phyloP scores from a whole-genome alignment of 2,113 vertebrate species.

The Lampris incognitus region DNA sequence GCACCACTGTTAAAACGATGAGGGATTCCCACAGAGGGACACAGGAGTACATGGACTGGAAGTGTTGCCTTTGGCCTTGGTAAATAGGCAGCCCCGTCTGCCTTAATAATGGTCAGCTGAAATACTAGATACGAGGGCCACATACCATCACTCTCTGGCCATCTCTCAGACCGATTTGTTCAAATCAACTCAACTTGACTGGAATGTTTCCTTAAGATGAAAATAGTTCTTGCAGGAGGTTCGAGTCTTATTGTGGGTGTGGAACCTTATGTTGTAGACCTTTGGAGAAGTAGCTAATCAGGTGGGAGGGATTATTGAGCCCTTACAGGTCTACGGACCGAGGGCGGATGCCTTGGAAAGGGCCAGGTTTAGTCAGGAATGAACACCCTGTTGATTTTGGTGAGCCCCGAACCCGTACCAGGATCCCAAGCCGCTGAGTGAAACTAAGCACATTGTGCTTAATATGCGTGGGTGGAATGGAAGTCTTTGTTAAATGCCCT shows the following conservation, averaged over 20 bases:
- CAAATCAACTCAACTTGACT: slow-evolving; percentile 52
- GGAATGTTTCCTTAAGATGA: slow-evolving; percentile 38
- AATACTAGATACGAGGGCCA: slow-evolving; percentile 51
- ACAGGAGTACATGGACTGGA: slow-evolving; percentile 34
- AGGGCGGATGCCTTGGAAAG: slow-evolving; percentile 35
- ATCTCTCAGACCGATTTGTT: slow-evolving; percentile 67
- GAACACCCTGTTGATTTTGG: slow-evolving; percentile 69
- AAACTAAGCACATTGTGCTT: slow-evolving; percentile 56
- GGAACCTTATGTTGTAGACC: slow-evolving; percentile 15
- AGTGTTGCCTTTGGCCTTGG: slow-evolving; percentile 62
- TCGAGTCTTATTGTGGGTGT: slow-evolving; percentile 39
- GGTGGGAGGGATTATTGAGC: slow-evolving; percentile 20
- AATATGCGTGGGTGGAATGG: slow-evolving; percentile 61
- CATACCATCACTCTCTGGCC: slow-evolving; percentile 38
- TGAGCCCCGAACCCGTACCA: slow-evolving; percentile 45
- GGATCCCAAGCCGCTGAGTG: slow-evolving; percentile 49
- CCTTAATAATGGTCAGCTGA: slow-evolving; percentile 47
- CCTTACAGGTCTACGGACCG: slow-evolving; percentile 40
- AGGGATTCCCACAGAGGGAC: slow-evolving; percentile 40
- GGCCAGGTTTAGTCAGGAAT: slow-evolving; percentile 53
- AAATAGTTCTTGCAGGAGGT: slow-evolving; percentile 32
- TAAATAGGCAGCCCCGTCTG: slow-evolving; percentile 26
- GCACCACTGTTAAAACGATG: slow-evolving; percentile 41
- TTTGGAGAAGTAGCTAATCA: slow-evolving; percentile 19
- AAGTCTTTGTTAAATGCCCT: slow-evolving; percentile 20